Evolutionary conservation across 2,888 invertebrate genomes (phyloP), one percentile per base, ranked within the genome.

Genomic region (Brenthis daphne): DNA sequence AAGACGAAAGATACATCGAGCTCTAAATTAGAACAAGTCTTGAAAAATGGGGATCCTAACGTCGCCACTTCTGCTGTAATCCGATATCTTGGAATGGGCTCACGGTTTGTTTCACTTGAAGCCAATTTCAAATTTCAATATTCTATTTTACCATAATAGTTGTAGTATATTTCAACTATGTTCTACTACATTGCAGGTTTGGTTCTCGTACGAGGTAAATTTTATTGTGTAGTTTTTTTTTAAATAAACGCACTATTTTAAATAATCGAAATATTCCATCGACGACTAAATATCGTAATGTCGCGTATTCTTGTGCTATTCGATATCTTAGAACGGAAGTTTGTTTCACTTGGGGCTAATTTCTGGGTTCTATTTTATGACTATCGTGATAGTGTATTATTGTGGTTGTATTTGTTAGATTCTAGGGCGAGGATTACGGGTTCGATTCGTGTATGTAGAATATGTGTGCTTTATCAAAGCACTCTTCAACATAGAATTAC

Each of bases 61-160:
- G 70, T 72, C 69, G 67, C 67, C 74, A 69, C 74, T 74, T 65
- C 64, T 67, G 55, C 64, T 65, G 67, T 69, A 72, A 74, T 69
- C 72, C 74, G 70, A 74, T 72, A 72, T 72, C 72, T 68, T 68
- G 67, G 57, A 67, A 68, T 68, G 72, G 68, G 63, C 68, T 67
- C 53, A 56, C 48, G 58, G 56, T 72, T 43, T 51, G 58, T 54
- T 72, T 69, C 58, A 60, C 64, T 72, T 70, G 29, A 64, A 8
- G 51, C 68, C 65, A 29, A 50, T 50, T 57, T 20, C 43, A 24
- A 57, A 57, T 53, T 57, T 51, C 24, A n/a, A 47, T 11, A 14
- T 20, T 20, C 16, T 43, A 14, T 13, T 61, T 60, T 60, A 60
- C 50, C 14, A 20, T 24, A 2, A 16, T 50, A 20, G 20, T 24